Evolutionary conservation across 2,113 vertebrate genomes (phyloP), one percentile per base, ranked within the genome.

Genomic region (Grammomys dolichurus): DNA sequence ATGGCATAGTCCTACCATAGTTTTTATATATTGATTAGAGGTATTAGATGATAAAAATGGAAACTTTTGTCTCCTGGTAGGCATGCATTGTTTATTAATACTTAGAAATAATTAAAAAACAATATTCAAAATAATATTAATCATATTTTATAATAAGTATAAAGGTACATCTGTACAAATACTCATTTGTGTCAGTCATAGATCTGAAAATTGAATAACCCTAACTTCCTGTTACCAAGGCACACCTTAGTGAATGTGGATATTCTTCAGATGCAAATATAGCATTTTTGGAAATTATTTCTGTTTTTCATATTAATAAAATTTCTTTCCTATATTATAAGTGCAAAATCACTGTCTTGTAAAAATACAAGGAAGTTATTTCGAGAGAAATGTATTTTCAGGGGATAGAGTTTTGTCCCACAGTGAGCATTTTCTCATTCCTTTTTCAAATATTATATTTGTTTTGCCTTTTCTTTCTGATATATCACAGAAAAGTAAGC

Each of bases 341-440:
- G n/a, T 96, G 87, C 26, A 98, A 96, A 96, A 9, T 5, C n/a
- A 51, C 90, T 7, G 2, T 82, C 58, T 94, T 95, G 67, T 73
- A 80, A 96, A 93, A 96, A 12, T 28, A 78, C 16, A 96, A 85
- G 17, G 58, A 91, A 1, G 1, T 72, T 86, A 82, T 92, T 97
- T 73, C 4, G 65, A 93, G 2, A 26, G 85, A 28, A 82, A 87
- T 80, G 14, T 2, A n/a, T 95, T 98, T 90, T 93, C 65, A 26
- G 22, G 88, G 51, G 20, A 73, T 58, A 58, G 93, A 87, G 1
- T 93, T 96, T 89, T 92, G 10, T 97, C 36, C 88, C 0, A 3
- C 65, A 96, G 89, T 89, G 60, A 1, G 13, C 65, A 96, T 78
- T 98, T 97, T 77, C 93, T 11, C 0, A 93, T 67, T 95, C 87